Base-by-base conservation (phyloP, 1,140 invertebrate genomes). In the Drosophila gunungcola region DNA sequence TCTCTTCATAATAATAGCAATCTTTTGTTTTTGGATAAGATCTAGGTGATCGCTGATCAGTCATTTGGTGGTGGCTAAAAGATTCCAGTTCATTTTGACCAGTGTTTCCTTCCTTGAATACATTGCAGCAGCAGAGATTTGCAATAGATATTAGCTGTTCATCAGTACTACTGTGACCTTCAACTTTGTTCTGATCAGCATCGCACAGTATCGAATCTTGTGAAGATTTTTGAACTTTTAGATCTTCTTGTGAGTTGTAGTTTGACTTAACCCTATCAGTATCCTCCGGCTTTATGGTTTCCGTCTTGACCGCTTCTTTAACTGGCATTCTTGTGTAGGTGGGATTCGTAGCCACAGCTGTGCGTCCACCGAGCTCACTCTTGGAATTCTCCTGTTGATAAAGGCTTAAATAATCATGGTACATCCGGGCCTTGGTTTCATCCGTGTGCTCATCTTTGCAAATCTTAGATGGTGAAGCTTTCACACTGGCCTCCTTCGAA, bases 281-380 rank as follows among this genome's bases (percentile, higher is more conserved):
- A 25, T n/a, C 10, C 16, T 21, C 16, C 16, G 16, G 5, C 12
- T 38, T 9, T 3, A 36, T 10, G 12, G 13, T 2, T 13, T 12
- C 4, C 16, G 38, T 45, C 32, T 29, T 48, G n/a, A 25, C 29
- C 1, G n/a, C 9, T 2, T 56, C 4, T 11, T 42, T 11, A n/a
- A 5, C 7, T 3, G 2, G 25, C 7, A 64, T 4, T 7, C 39
- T 80, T 7, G 54, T 80, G 36, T 80, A 70, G 2, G 78, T 70
- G 9, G 46, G 34, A 5, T 16, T 12, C 1, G 2, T 0, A 0
- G 12, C 34, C 12, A 49, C 25, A 9, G 39, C 3, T 0, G 21
- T 2, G 2, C 13, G 3, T 7, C 7, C 12, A n/a, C 1, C 2
- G 0, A 16, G 27, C 3, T 39, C 32, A 10, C 9, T 10, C 21